Evolutionary conservation across 2,113 vertebrate genomes (phyloP).

Genomic region (Callaeas wilsoni): DNA sequence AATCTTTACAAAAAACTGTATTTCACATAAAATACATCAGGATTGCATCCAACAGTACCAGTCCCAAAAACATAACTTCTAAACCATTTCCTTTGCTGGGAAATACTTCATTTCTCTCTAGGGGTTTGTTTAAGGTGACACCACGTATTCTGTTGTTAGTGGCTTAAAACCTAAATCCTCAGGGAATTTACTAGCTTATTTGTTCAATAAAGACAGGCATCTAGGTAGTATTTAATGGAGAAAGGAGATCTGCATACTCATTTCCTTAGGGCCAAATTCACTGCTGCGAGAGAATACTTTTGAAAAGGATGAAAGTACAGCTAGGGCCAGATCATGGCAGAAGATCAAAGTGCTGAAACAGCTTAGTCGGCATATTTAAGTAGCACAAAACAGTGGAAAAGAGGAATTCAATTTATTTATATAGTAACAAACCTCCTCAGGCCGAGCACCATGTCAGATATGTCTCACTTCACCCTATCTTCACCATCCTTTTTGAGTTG

Average conservation of each 20-base stretch:
- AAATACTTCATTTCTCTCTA: not conserved
- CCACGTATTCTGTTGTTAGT: not conserved
- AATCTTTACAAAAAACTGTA: not conserved
- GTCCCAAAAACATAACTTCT: not conserved
- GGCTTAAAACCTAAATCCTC: not conserved
- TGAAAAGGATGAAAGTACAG: not conserved
- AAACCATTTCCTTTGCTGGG: not conserved
- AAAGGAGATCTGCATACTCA: not conserved
- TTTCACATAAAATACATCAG: not conserved
- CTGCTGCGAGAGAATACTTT: not conserved
- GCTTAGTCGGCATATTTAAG: conserved; percentile 4
- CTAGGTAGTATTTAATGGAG: not conserved
- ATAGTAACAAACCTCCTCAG: not conserved
- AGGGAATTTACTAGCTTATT: not conserved
- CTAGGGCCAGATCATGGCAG: not conserved
- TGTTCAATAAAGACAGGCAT: not conserved
- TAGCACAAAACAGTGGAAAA: not conserved
- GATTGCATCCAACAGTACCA: not conserved
- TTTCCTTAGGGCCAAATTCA: conserved; percentile 24
- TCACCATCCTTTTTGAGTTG: not conserved
- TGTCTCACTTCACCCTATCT: not conserved
- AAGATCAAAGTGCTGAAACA: conserved; percentile 31
- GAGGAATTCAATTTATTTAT: not conserved
- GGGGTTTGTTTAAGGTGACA: not conserved
- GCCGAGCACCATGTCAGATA: not conserved